A percentile compares a stretch with the other conserved stretches of the same genome.
phyloP scores from a whole-genome alignment of 2,888 invertebrate species.

The Cataglyphis livida region DNA sequence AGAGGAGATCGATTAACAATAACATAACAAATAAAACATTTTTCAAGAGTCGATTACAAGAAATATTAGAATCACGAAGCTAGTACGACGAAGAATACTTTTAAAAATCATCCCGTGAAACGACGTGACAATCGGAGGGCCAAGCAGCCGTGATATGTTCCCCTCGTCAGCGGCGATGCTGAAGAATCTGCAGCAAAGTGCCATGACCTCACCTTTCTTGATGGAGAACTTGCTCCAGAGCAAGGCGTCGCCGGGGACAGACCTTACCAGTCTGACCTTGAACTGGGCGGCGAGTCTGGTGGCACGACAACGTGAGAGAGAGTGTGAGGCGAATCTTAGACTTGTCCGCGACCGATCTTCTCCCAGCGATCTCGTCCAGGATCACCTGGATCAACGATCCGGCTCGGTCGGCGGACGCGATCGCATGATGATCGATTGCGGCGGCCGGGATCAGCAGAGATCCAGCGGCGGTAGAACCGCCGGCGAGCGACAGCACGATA shows the following conservation, averaged over 20 bases:
- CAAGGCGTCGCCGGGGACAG: slow-evolving; percentile 85
- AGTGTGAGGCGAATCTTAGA: slow-evolving; percentile 77
- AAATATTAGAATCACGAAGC: neutral
- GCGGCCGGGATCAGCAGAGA: slow-evolving; percentile 68
- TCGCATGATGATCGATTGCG: slow-evolving; percentile 66
- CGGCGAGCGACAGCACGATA: slow-evolving; percentile 67
- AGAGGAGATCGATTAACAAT: neutral
- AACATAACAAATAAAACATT: slow-evolving; percentile 3
- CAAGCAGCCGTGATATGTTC: slow-evolving; percentile 79
- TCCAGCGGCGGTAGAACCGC: slow-evolving; percentile 47
- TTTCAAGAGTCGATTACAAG: neutral
- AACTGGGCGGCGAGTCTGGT: slow-evolving; percentile 86
- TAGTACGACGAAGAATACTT: neutral
- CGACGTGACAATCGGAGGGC: slow-evolving; percentile 15
- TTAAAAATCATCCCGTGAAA: neutral
- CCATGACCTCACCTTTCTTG: slow-evolving; percentile 88
- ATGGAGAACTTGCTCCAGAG: slow-evolving; percentile 89
- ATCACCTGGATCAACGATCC: slow-evolving; percentile 67
- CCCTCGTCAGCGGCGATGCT: slow-evolving; percentile 85
- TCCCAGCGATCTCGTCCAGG: slow-evolving; percentile 57
- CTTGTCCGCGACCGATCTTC: slow-evolving; percentile 72
- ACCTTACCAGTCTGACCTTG: slow-evolving; percentile 87
- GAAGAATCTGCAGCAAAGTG: slow-evolving; percentile 84
- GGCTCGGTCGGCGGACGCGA: slow-evolving; percentile 62
- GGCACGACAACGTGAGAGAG: slow-evolving; percentile 82